These are phyloP conservation scores for Ophion costatus DNA, from an alignment of 2,888 invertebrate species.

Conservation along the genomic window DNA sequence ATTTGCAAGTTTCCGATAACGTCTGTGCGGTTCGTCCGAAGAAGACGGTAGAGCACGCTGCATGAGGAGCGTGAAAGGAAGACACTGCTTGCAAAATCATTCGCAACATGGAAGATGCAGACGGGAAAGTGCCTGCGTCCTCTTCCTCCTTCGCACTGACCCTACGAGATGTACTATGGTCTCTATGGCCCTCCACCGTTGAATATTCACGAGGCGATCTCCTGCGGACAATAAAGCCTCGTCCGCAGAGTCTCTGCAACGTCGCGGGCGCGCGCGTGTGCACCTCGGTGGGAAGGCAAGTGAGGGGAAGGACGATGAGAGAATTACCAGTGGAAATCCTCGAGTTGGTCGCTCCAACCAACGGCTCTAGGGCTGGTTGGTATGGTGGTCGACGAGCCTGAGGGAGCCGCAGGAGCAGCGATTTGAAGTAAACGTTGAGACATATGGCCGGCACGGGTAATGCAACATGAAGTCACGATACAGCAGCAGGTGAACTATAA, in stretches of 20 bases:
- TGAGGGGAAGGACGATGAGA: background rate
- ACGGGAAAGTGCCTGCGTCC: constrained; percentile 19
- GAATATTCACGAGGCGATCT: constrained; percentile 79
- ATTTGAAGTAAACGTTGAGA: constrained; percentile 54
- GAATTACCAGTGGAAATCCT: constrained; percentile 39
- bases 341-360: background rate
- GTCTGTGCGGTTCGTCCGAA: constrained; percentile 66
- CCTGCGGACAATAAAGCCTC: constrained; percentile 71
- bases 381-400: constrained; percentile 10
- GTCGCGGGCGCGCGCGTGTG: constrained; percentile 35
- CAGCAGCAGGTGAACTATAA: constrained; percentile 24
- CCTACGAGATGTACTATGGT: constrained; percentile 25
- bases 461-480: constrained; percentile 25
- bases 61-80: background rate
- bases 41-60: constrained; percentile 42
- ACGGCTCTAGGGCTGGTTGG: background rate
- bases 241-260: constrained; percentile 63
- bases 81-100: constrained; percentile 4
- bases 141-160: constrained; percentile 20
- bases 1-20: constrained; percentile 72
- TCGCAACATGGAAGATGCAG: constrained; percentile 25
- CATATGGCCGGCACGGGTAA: constrained; percentile 41
- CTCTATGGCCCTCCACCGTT: constrained; percentile 60
- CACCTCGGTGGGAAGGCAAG: constrained; percentile 34
- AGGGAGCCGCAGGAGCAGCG: constrained; percentile 20